Conservation (phyloP, 2,888 invertebrate species). For the Cybosia mesomella region DNA sequence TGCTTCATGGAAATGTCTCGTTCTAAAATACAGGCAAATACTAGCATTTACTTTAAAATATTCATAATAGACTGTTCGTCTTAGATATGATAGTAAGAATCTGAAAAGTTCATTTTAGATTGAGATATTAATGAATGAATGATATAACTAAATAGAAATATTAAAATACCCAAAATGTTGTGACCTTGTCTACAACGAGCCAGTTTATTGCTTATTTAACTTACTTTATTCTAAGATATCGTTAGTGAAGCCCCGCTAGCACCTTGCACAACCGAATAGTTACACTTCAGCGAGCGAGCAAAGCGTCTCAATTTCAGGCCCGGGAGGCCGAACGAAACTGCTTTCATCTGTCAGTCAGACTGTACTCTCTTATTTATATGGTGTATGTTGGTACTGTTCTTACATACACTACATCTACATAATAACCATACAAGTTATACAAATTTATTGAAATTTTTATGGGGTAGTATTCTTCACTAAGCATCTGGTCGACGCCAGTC, state of each 20-base stretch:
- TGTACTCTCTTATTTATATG: too few species aligned
- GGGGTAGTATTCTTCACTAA: too few species aligned
- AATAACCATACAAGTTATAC: too few species aligned
- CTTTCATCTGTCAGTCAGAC: background rate
- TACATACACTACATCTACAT: too few species aligned
- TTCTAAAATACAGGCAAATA: background rate
- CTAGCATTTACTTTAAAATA: background rate
- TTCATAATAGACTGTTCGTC: background rate
- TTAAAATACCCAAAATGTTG: background rate
- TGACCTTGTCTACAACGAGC: background rate
- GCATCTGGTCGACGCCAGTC: too few species aligned
- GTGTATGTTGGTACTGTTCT: too few species aligned
- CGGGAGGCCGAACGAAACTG: background rate
- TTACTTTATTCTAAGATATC: too few species aligned
- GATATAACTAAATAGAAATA: slow-evolving; percentile 4
- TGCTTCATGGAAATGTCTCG: background rate
- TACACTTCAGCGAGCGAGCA: background rate
- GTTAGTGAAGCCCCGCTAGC: background rate
- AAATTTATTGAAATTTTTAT: too few species aligned
- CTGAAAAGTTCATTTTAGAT: background rate
- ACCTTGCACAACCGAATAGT: background rate
- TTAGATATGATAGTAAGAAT: background rate
- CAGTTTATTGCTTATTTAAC: background rate
- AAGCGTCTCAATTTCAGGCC: background rate
- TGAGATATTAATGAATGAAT: background rate